Conservation (phyloP, 2,113 vertebrate species). For the Salvelinus alpinus region DNA sequence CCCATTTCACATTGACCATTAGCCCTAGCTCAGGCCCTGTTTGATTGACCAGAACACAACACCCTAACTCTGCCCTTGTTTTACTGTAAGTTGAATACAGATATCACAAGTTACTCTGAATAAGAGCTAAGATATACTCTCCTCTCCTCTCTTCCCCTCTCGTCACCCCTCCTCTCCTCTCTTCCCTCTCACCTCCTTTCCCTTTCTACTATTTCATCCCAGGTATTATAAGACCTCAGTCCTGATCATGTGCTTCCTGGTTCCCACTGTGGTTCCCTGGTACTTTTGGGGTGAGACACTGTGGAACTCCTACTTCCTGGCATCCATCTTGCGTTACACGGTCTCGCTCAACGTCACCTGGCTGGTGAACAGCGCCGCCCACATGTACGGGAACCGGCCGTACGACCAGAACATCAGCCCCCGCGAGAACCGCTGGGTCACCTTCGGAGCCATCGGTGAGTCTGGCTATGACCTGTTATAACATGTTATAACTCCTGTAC, state of each 20-base stretch:
- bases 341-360: constrained; percentile 76
- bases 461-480: neutral
- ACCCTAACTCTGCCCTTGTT: too few species aligned
- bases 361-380: constrained; percentile 81
- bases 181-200: too few species aligned
- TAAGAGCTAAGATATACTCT: too few species aligned
- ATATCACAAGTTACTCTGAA: too few species aligned
- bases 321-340: constrained; percentile 77
- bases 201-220: constrained; percentile 2
- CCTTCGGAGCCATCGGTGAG: constrained; percentile 77
- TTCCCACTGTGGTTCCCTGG: constrained; percentile 82
- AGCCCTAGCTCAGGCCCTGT: too few species aligned
- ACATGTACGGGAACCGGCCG: constrained; percentile 81
- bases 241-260: constrained; percentile 78
- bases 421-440: constrained; percentile 75
- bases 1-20: neutral
- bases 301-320: constrained; percentile 82
- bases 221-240: constrained; percentile 81
- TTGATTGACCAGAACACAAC: too few species aligned
- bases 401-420: constrained; percentile 78
- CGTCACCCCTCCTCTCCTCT: too few species aligned
- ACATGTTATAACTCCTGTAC: too few species aligned
- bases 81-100: too few species aligned
- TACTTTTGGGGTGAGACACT: constrained; percentile 78
- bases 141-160: too few species aligned